Conservation (phyloP, 2,888 invertebrate genomes). For the Polydrusus tereticollis region DNA sequence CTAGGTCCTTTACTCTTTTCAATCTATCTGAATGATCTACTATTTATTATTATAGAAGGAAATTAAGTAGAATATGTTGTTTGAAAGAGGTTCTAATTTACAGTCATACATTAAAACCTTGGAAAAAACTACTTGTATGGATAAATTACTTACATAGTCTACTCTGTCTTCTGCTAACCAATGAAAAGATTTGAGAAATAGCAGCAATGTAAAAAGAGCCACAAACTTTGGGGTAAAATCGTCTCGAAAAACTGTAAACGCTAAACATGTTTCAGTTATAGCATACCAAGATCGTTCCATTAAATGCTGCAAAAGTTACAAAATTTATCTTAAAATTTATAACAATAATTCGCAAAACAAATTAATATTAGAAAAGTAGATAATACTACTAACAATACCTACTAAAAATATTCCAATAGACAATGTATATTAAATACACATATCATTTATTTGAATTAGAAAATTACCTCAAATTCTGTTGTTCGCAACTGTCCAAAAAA, state of each 20-base stretch:
- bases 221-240: constrained; percentile 99
- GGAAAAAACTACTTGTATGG: not conserved
- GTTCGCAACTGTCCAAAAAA: constrained; percentile 96
- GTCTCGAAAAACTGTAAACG: constrained; percentile 98
- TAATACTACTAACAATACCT: too few relatives aligned
- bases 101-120: too few relatives aligned
- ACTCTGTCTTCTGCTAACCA: constrained; percentile 99
- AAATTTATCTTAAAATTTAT: not conserved
- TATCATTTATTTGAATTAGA: too few relatives aligned
- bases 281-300: constrained; percentile 99
- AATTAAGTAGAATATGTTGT: too few relatives aligned
- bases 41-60: too few relatives aligned
- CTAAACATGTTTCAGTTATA: constrained; percentile 99
- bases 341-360: too few relatives aligned
- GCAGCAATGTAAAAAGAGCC: constrained; percentile 93
- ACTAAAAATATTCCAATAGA: too few relatives aligned
- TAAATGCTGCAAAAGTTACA: constrained; percentile 79
- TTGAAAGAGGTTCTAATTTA: too few relatives aligned
- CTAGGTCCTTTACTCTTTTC: too few relatives aligned
- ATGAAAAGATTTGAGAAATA: constrained; percentile 99
- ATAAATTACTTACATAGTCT: constrained; percentile 87
- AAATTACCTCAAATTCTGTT: constrained; percentile 92
- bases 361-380: too few relatives aligned
- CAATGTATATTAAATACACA: not conserved
- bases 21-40: too few relatives aligned